phyloP scores from a whole-genome alignment of 2,888 invertebrate species.

The Papilio gigon region DNA sequence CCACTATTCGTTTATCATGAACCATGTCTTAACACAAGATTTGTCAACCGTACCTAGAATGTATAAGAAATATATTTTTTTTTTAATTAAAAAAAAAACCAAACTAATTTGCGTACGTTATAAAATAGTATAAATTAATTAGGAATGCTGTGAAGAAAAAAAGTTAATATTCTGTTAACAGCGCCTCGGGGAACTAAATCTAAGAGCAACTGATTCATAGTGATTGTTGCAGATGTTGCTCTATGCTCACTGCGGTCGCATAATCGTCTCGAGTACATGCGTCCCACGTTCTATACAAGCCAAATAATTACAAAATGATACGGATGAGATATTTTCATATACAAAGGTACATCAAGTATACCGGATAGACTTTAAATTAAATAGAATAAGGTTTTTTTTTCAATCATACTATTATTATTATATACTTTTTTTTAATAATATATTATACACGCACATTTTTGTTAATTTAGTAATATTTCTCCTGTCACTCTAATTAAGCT shows the following conservation, averaged over 20 bases:
- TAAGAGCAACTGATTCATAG: constrained; percentile 45
- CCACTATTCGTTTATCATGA: no score
- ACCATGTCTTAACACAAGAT: no score
- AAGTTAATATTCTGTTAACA: constrained; percentile 46
- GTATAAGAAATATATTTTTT: no score
- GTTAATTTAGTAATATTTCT: no score
- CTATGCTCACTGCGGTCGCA: constrained; percentile 18
- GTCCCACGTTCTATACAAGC: constrained; percentile 20
- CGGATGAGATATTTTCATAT: neutral
- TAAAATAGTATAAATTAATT: neutral
- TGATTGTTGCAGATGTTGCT: constrained; percentile 43
- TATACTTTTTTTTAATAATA: no score
- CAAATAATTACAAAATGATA: neutral
- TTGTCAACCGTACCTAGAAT: no score
- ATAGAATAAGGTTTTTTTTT: no score
- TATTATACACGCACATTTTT: no score
- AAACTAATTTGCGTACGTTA: neutral
- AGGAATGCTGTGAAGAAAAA: constrained; percentile 38
- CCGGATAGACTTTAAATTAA: neutral
- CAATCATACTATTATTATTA: neutral
- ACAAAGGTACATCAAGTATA: neutral
- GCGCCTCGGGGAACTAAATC: constrained; percentile 41
- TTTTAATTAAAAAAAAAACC: no score
- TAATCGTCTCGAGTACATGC: constrained; percentile 25
- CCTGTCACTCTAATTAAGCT: no score